Evolutionary conservation across 2,113 vertebrate species (phyloP).

Genomic region (Ptychochromis oligacanthus): DNA sequence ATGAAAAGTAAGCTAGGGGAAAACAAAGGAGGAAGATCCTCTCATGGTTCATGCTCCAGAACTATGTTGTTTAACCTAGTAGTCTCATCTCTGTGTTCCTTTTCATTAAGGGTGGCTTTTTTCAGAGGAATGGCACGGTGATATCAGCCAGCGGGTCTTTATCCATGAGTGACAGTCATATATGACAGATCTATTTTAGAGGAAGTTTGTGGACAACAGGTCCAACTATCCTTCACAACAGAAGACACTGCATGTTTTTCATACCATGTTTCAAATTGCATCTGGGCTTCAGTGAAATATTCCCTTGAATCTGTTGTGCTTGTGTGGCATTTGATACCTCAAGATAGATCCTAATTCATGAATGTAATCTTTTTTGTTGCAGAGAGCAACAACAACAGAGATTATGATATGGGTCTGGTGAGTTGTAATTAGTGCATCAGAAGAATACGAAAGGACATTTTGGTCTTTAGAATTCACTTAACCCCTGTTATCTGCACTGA

Average conservation of each 20-base stretch:
- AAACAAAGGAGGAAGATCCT: constrained; percentile 48
- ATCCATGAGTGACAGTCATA: constrained; percentile 35
- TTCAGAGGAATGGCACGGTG: constrained; percentile 24
- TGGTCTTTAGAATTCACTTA: constrained; percentile 61
- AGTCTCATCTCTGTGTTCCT: constrained; percentile 32
- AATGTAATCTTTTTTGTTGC: constrained; percentile 3
- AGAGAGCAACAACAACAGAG: constrained; percentile 5
- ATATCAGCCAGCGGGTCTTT: constrained; percentile 39
- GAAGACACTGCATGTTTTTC: not conserved
- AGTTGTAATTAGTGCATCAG: constrained; percentile 37
- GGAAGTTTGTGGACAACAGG: constrained; percentile 10
- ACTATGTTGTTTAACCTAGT: constrained; percentile 28
- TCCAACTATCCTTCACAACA: not conserved
- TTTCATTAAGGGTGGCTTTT: constrained; percentile 62
- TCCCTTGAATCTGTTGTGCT: constrained; percentile 9
- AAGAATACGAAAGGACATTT: constrained; percentile 42
- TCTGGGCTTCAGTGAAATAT: not conserved
- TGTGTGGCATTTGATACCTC: constrained; percentile 6
- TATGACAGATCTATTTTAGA: constrained; percentile 19
- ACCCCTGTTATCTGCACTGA: constrained; percentile 50
- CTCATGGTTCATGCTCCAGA: constrained; percentile 63
- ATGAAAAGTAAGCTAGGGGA: constrained; percentile 22
- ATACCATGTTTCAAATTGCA: constrained; percentile 24
- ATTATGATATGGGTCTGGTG: not conserved
- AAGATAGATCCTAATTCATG: not conserved